A percentile compares a stretch with the other conserved stretches of the same genome.
Evolutionary conservation across 1,140 invertebrate genomes (phyloP).

Genomic region (Drosophila sproati): DNA sequence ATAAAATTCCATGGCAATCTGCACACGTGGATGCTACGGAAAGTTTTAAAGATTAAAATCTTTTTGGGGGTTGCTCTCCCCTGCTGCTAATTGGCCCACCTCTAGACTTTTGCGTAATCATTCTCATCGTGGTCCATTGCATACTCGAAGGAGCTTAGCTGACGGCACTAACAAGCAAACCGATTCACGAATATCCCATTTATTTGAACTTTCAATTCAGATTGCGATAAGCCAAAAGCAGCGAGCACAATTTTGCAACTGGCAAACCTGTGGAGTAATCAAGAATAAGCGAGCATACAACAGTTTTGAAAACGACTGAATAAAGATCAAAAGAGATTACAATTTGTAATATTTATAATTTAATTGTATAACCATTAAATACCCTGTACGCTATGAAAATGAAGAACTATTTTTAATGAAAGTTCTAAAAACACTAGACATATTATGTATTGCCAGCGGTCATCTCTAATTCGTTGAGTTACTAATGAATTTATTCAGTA

Average conservation of each 20-base stretch:
- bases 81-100: slow-evolving; percentile 44
- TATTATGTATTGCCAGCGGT: no score
- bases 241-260: slow-evolving; percentile 9
- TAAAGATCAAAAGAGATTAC: no score
- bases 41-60: slow-evolving; percentile 53
- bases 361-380: background rate
- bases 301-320: background rate
- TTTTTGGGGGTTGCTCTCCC: slow-evolving; percentile 9
- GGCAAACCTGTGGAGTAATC: slow-evolving; percentile 30
- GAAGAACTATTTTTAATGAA: no score
- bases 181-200: slow-evolving; percentile 44
- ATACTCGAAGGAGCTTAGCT: slow-evolving; percentile 37
- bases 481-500: no score
- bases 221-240: slow-evolving; percentile 48
- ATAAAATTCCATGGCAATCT: slow-evolving; percentile 36
- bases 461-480: no score
- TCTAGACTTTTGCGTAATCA: slow-evolving; percentile 36
- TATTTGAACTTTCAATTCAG: slow-evolving; percentile 56
- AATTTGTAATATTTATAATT: no score
- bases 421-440: no score
- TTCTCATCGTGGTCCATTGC: slow-evolving; percentile 9
- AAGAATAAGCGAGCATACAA: background rate
- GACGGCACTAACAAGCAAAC: slow-evolving; percentile 30
- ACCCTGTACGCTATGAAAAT: background rate
- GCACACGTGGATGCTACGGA: slow-evolving; percentile 25